phyloP scores from a whole-genome alignment of 2,888 invertebrate genomes.

The Acrocyrtus sp. region DNA sequence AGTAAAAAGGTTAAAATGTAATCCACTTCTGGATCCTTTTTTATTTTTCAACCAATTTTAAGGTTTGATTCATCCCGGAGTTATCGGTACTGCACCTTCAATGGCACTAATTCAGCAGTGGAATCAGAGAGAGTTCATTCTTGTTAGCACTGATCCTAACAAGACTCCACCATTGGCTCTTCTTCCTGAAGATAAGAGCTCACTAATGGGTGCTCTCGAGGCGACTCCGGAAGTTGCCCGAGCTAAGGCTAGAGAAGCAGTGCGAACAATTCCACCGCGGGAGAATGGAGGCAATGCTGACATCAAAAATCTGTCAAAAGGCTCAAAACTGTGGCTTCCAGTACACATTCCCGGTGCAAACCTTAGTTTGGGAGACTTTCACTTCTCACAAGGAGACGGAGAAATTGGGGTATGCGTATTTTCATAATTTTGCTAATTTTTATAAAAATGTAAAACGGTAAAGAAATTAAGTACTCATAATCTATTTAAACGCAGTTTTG shows the following conservation, averaged over 20 bases:
- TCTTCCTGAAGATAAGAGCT: conserved; percentile 21
- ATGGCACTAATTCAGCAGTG: conserved; percentile 43
- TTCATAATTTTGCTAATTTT: no score
- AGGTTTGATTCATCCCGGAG: conserved; percentile 56
- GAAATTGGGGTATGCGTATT: conserved; percentile 49
- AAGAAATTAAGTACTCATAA: neutral
- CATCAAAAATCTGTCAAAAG: conserved; percentile 57
- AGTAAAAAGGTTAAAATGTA: no score
- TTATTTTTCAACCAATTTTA: neutral
- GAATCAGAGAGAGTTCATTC: conserved; percentile 46
- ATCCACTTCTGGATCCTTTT: neutral
- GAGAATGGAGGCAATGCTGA: conserved; percentile 58
- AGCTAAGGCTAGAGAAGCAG: conserved; percentile 42
- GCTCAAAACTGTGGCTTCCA: conserved; percentile 54
- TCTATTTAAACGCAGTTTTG: conserved; percentile 57
- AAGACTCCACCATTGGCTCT: conserved; percentile 41
- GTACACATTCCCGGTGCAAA: conserved; percentile 54
- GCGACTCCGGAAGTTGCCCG: conserved; percentile 26
- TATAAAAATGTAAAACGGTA: neutral
- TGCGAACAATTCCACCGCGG: conserved; percentile 53
- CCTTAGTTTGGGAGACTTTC: conserved; percentile 53
- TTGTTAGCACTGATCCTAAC: conserved; percentile 30
- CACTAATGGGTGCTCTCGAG: conserved; percentile 46
- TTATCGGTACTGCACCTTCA: conserved; percentile 51
- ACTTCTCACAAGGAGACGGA: conserved; percentile 57